A percentile compares a stretch with the other conserved stretches of the same genome.
These are phyloP conservation scores for Neodiprion pinetum DNA, from an alignment of 1,140 invertebrate genomes.

Conservation along the genomic window DNA sequence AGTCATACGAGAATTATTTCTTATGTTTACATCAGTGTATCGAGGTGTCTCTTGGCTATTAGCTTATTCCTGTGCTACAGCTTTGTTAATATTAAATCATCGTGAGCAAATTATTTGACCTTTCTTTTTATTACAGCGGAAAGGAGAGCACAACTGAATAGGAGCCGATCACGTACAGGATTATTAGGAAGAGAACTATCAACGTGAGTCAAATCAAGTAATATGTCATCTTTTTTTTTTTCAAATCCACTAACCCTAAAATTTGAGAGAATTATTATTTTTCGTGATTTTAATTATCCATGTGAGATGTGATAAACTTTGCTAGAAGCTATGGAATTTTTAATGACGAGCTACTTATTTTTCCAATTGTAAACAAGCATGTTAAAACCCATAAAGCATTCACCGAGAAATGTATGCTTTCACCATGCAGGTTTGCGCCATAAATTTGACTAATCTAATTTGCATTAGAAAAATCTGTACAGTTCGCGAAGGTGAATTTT, in stretches of 20 bases:
- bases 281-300: neutral
- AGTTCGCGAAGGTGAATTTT: no score
- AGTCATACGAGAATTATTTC: slow-evolving; percentile 19
- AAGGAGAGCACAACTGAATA: slow-evolving; percentile 82
- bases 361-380: no score
- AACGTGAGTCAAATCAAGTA: slow-evolving; percentile 58
- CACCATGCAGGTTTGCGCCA: slow-evolving; percentile 14
- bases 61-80: neutral
- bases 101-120: neutral
- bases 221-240: slow-evolving; percentile 12
- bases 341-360: no score
- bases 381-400: no score
- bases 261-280: slow-evolving; percentile 9
- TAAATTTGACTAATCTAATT: slow-evolving; percentile 15
- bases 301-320: no score
- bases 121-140: slow-evolving; percentile 70
- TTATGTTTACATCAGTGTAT: slow-evolving; percentile 26
- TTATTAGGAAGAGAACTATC: slow-evolving; percentile 66
- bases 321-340: no score
- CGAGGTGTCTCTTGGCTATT: slow-evolving; percentile 9
- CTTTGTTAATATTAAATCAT: neutral
- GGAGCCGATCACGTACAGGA: slow-evolving; percentile 82
- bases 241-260: neutral
- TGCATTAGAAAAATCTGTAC: no score
- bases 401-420: neutral